These are phyloP conservation scores for Lithophane semibrunnea DNA, from an alignment of 2,888 invertebrate genomes.

Conservation along the genomic window DNA sequence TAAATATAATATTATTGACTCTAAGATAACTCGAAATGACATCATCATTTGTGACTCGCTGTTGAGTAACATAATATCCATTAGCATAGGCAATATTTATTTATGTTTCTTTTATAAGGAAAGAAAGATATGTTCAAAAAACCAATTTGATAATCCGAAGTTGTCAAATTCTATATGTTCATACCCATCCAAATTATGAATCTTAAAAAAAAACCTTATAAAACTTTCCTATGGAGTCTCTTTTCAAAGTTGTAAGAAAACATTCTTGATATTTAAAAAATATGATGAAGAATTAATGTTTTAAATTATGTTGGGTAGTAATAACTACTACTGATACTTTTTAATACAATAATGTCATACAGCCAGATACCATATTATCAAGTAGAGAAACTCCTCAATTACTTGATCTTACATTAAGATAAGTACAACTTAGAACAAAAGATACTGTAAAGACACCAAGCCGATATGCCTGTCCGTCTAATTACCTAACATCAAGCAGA, in stretches of 20 bases:
- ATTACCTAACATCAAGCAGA: constrained; percentile 26
- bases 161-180: not conserved
- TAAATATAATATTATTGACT: constrained; percentile 23
- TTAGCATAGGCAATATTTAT: constrained; percentile 46
- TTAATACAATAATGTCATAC: too few relatives aligned
- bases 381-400: constrained; percentile 18
- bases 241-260: not conserved
- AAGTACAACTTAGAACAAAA: not conserved
- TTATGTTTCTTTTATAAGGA: constrained; percentile 6
- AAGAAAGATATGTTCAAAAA: not conserved
- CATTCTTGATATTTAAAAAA: not conserved
- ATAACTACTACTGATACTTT: too few relatives aligned
- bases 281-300: not conserved
- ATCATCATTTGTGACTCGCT: constrained; percentile 61
- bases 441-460: not conserved
- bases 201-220: too few relatives aligned
- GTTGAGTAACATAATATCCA: constrained; percentile 18
- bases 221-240: not conserved
- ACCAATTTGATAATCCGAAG: not conserved
- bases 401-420: constrained; percentile 4
- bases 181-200: not conserved
- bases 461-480: constrained; percentile 18
- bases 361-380: not conserved
- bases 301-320: not conserved
- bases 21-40: constrained; percentile 53